Conservation (phyloP, 2,797 vertebrate species). For the Leptatherina wallacei region DNA sequence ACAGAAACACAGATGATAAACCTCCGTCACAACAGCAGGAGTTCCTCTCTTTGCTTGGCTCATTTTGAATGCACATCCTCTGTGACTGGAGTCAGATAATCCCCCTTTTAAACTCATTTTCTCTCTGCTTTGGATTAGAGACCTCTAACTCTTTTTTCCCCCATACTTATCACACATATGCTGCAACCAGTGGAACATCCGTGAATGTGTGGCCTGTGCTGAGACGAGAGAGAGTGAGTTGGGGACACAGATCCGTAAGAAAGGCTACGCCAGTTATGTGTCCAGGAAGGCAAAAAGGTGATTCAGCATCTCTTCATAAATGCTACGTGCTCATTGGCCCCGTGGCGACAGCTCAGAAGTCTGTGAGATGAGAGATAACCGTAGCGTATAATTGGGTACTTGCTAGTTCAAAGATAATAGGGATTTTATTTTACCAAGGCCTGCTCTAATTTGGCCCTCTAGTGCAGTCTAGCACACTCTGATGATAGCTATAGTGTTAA, state of each 20-base stretch:
- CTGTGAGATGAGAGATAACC: constrained; percentile 70
- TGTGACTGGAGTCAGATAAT: constrained; percentile 55
- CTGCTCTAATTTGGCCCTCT: constrained; percentile 69
- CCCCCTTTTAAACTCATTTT: constrained; percentile 39
- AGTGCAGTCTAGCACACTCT: constrained; percentile 35
- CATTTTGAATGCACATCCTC: constrained; percentile 37
- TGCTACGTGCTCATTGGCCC: constrained; percentile 55
- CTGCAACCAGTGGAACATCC: constrained; percentile 34
- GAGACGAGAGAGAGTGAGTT: constrained; percentile 20
- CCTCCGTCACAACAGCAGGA: constrained; percentile 34
- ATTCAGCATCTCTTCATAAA: constrained; percentile 73
- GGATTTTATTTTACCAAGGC: constrained; percentile 67
- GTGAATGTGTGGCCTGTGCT: constrained; percentile 30
- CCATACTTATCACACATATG: constrained; percentile 37
- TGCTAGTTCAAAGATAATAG: constrained; percentile 76
- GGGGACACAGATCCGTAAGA: constrained; percentile 45
- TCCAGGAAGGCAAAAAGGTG: constrained; percentile 64
- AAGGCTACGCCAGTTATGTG: constrained; percentile 24
- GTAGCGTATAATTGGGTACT: constrained; percentile 69
- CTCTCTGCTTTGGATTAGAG: constrained; percentile 47
- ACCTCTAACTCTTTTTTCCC: constrained; percentile 30
- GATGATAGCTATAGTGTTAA: constrained; percentile 50
- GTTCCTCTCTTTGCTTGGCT: constrained; percentile 37
- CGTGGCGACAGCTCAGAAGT: constrained; percentile 64
- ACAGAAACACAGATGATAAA: constrained; percentile 36